phyloP scores from a whole-genome alignment of 2,113 vertebrate species.

The Poeciliopsis prolifica region DNA sequence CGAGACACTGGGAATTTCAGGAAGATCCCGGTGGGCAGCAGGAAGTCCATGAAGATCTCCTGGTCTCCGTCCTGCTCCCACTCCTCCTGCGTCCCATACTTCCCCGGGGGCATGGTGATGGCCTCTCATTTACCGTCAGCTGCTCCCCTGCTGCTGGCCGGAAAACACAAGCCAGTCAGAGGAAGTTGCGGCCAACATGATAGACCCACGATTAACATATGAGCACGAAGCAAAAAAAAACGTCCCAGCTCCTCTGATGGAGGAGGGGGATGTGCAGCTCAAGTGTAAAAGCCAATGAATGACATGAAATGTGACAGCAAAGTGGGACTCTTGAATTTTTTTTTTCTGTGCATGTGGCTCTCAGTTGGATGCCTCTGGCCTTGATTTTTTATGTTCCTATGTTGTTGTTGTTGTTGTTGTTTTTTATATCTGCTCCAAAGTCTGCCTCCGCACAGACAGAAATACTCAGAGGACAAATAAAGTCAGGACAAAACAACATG shows the following conservation, averaged over 20 bases:
- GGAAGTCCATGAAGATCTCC: constrained; percentile 89
- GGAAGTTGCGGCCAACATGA: constrained; percentile 14
- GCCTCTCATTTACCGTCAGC: constrained; percentile 81
- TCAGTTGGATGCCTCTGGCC: background rate
- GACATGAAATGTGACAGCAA: background rate
- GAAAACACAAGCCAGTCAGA: constrained; percentile 27
- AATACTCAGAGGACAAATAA: constrained; percentile 34
- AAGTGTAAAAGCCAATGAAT: background rate
- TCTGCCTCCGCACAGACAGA: background rate
- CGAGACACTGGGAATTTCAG: constrained; percentile 89
- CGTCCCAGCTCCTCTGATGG: background rate
- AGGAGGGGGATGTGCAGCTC: background rate
- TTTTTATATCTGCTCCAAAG: background rate
- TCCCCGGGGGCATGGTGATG: constrained; percentile 92
- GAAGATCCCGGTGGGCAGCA: constrained; percentile 95
- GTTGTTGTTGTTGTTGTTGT: too few species aligned
- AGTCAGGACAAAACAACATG: constrained; percentile 22
- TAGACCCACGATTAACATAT: constrained; percentile 37
- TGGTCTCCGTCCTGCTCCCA: constrained; percentile 91
- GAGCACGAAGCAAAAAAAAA: background rate
- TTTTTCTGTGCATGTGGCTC: background rate
- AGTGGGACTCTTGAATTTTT: background rate
- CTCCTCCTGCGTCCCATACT: constrained; percentile 91
- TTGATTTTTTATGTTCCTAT: background rate
- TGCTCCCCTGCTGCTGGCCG: constrained; percentile 73